Evolutionary conservation across 2,113 vertebrate species (phyloP).

Genomic region (Xenus cinereus): DNA sequence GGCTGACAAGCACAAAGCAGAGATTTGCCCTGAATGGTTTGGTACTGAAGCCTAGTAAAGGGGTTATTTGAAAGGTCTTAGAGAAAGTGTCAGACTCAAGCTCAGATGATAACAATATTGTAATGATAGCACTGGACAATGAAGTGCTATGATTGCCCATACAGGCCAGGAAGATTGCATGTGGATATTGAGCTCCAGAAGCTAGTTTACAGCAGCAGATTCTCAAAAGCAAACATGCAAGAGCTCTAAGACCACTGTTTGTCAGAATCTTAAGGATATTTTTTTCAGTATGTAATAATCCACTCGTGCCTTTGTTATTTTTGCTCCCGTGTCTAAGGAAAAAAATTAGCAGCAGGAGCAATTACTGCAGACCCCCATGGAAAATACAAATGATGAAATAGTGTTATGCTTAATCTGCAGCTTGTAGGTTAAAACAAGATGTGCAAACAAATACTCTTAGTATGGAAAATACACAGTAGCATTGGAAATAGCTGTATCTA

Average conservation of each 20-base stretch:
- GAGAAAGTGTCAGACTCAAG: slow-evolving; percentile 95
- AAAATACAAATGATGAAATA: background rate
- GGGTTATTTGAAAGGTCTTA: slow-evolving; percentile 98
- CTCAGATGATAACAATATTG: slow-evolving; percentile 99
- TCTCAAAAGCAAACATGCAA: slow-evolving; percentile 70
- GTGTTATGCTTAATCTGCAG: background rate
- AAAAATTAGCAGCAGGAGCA: background rate
- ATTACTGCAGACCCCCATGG: background rate
- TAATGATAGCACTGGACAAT: slow-evolving; percentile 98
- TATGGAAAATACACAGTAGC: background rate
- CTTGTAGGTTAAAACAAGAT: background rate
- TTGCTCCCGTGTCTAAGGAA: background rate
- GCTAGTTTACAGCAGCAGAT: slow-evolving; percentile 72
- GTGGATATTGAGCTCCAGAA: slow-evolving; percentile 73
- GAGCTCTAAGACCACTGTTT: background rate
- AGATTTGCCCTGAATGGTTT: slow-evolving; percentile 98
- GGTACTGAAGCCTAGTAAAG: slow-evolving; percentile 93
- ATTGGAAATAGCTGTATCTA: background rate
- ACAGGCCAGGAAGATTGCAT: slow-evolving; percentile 84
- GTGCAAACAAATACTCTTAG: background rate
- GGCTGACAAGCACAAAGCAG: slow-evolving; percentile 99
- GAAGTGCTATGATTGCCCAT: slow-evolving; percentile 92
- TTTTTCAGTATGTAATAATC: background rate
- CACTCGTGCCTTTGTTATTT: background rate
- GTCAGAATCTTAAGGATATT: background rate